Evolutionary conservation across 1,140 invertebrate genomes (phyloP).

Genomic region (Tetraneura akinire): DNA sequence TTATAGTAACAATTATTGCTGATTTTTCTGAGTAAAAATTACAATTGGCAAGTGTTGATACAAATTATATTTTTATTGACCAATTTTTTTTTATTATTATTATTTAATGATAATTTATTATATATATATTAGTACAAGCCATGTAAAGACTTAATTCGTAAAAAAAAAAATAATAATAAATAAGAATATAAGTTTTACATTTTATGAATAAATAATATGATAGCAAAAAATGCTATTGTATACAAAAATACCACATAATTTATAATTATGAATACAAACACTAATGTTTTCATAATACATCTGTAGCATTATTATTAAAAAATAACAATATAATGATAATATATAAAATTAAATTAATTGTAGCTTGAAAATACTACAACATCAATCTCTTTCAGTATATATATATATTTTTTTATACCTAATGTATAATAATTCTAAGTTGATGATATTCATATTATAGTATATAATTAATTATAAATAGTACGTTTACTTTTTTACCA

Average conservation of each 20-base stretch:
- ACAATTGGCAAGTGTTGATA: too few relatives aligned
- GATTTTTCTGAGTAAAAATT: too few relatives aligned
- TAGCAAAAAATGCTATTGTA: neutral
- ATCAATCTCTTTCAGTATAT: neutral
- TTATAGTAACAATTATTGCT: too few relatives aligned
- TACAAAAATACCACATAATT: conserved; percentile 29
- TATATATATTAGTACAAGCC: too few relatives aligned
- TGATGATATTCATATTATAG: neutral
- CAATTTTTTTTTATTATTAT: too few relatives aligned
- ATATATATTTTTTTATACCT: neutral
- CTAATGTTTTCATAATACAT: neutral
- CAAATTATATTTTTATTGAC: too few relatives aligned
- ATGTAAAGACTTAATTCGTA: too few relatives aligned
- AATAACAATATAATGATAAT: conserved; percentile 1
- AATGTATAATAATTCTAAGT: conserved; percentile 33
- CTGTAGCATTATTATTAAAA: neutral
- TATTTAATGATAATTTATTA: too few relatives aligned
- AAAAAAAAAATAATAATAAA: too few relatives aligned
- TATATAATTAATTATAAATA: conserved; percentile 41
- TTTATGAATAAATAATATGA: neutral
- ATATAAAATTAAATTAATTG: neutral
- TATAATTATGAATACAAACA: neutral
- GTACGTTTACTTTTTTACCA: neutral
- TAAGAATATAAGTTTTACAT: neutral
- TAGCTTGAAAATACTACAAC: conserved; percentile 18